Evolutionary conservation across 2,113 vertebrate genomes (phyloP).

Genomic region (Crocuta crocuta): DNA sequence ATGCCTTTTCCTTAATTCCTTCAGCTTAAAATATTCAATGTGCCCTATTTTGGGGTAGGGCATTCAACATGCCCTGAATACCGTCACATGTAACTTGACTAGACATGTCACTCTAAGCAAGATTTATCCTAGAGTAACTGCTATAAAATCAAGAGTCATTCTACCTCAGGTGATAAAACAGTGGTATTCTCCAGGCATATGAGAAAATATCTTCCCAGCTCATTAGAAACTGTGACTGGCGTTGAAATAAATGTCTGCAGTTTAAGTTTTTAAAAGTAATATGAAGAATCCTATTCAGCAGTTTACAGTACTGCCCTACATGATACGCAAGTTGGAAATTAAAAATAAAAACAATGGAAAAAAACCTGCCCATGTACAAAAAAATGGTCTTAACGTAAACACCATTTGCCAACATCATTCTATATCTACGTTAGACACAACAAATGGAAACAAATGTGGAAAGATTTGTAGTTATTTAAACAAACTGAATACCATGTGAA

Average conservation of each 20-base stretch:
- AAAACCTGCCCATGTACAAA: neutral
- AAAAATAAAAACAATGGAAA: slow-evolving; percentile 49
- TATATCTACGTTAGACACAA: slow-evolving; percentile 51
- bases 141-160: slow-evolving; percentile 59
- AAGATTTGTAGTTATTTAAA: slow-evolving; percentile 70
- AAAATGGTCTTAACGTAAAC: slow-evolving; percentile 67
- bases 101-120: slow-evolving; percentile 44
- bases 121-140: slow-evolving; percentile 58
- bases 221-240: slow-evolving; percentile 44
- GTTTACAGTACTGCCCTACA: slow-evolving; percentile 53
- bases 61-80: neutral
- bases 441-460: slow-evolving; percentile 72
- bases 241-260: slow-evolving; percentile 60
- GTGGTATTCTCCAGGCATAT: slow-evolving; percentile 53
- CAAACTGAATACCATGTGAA: slow-evolving; percentile 59
- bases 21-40: neutral
- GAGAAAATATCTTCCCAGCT: slow-evolving; percentile 38
- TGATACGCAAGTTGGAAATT: slow-evolving; percentile 59
- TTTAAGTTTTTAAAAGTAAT: slow-evolving; percentile 57
- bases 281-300: slow-evolving; percentile 55
- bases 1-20: neutral
- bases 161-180: slow-evolving; percentile 53
- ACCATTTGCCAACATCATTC: slow-evolving; percentile 54
- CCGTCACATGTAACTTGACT: neutral
- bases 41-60: neutral